These are phyloP conservation scores for Caenorhabditis sp. DNA, from an alignment of 2,888 invertebrate species.

Conservation along the genomic window DNA sequence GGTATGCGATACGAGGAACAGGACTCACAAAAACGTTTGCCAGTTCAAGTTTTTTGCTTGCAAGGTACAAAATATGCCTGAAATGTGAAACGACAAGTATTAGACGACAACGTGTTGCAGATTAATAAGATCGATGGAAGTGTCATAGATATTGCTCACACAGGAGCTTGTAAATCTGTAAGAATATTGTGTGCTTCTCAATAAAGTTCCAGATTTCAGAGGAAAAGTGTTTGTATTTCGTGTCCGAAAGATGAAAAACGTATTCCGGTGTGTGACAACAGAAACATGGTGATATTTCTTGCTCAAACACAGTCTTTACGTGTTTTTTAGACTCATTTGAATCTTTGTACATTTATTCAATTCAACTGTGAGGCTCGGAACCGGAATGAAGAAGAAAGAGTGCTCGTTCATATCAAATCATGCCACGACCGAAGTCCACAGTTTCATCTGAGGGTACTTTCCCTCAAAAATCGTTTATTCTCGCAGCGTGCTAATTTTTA, in stretches of 20 bases:
- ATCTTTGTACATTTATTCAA: slow-evolving; percentile 69
- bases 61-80: slow-evolving; percentile 48
- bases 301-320: too few relatives aligned
- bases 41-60: slow-evolving; percentile 71
- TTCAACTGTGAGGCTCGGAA: slow-evolving; percentile 71
- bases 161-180: slow-evolving; percentile 45
- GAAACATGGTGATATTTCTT: slow-evolving; percentile 46
- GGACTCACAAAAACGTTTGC: slow-evolving; percentile 72
- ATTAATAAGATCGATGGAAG: slow-evolving; percentile 58
- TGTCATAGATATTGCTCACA: slow-evolving; percentile 47
- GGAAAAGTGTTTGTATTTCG: slow-evolving; percentile 34
- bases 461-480: neutral
- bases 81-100: neutral
- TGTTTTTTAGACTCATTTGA: slow-evolving; percentile 68
- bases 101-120: too few relatives aligned
- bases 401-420: slow-evolving; percentile 72
- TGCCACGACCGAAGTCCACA: slow-evolving; percentile 67
- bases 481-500: neutral
- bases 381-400: slow-evolving; percentile 62
- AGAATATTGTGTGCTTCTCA: neutral
- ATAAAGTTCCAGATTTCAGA: slow-evolving; percentile 12
- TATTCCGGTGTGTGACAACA: slow-evolving; percentile 61
- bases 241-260: slow-evolving; percentile 54
- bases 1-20: slow-evolving; percentile 70
- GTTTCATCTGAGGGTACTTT: slow-evolving; percentile 61